Conservation (phyloP, 53 echinoderm and acorn worm genomes). For the Apostichopus leukothele region DNA sequence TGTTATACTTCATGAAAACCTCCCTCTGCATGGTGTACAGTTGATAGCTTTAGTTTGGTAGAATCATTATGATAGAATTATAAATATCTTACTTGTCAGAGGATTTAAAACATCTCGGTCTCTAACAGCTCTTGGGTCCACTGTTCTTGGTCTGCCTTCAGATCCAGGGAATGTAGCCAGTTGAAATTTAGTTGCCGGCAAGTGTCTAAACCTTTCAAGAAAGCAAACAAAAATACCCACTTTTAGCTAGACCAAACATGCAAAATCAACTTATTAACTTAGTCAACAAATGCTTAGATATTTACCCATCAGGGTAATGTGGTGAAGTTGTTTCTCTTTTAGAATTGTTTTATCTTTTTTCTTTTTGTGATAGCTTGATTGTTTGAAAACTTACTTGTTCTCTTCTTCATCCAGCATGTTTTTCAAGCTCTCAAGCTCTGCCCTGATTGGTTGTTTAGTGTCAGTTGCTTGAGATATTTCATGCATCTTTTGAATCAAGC, state of each 20-base stretch:
- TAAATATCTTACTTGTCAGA: not conserved
- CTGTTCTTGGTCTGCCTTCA: not conserved
- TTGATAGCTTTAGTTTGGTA: no score
- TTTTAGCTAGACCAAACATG: no score
- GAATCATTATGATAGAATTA: no score
- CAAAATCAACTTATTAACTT: no score
- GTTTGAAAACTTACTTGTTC: slow-evolving; percentile 71
- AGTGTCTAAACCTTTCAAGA: not conserved
- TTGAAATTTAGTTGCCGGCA: not conserved
- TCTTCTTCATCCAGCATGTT: slow-evolving; percentile 89
- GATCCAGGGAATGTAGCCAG: not conserved
- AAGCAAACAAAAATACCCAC: not conserved
- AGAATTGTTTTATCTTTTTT: no score
- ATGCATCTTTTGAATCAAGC: slow-evolving; percentile 91
- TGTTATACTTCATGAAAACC: no score
- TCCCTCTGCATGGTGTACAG: no score
- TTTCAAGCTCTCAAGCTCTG: slow-evolving; percentile 88
- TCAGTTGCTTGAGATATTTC: slow-evolving; percentile 89
- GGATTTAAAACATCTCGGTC: not conserved
- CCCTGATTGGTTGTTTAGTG: slow-evolving; percentile 91
- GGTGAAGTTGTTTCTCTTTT: no score
- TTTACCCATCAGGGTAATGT: no score
- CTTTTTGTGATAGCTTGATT: no score
- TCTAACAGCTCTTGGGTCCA: not conserved
- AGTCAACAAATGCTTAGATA: no score